Percentiles rank a stretch among this genome's conserved stretches.
phyloP scores from a whole-genome alignment of 2,113 vertebrate species.

The Mobula hypostoma region DNA sequence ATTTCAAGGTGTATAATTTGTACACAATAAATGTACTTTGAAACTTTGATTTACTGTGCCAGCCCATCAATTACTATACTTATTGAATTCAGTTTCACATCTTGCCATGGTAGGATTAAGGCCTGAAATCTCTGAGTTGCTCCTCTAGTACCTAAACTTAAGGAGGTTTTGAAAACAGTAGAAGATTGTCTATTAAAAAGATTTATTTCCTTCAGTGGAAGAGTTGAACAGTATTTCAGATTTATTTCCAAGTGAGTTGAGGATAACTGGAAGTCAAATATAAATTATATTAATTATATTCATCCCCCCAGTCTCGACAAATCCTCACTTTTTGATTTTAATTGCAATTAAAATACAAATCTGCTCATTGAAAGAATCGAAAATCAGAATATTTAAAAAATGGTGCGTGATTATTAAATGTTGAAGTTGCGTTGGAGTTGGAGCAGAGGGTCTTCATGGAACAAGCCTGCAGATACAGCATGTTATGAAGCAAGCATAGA shows the following conservation, averaged over 20 bases:
- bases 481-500: too few relatives aligned
- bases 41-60: neutral
- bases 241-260: neutral
- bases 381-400: too few relatives aligned
- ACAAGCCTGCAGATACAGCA: too few relatives aligned
- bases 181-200: neutral
- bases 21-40: too few relatives aligned
- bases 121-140: neutral
- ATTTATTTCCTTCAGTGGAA: neutral
- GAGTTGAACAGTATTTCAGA: neutral
- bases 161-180: neutral
- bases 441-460: too few relatives aligned
- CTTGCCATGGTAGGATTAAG: neutral
- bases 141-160: neutral
- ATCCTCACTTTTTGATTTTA: neutral
- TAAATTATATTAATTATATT: slow-evolving; percentile 14
- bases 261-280: neutral
- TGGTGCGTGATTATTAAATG: too few relatives aligned
- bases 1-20: too few relatives aligned
- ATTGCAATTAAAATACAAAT: neutral
- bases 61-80: neutral
- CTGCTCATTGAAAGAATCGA: neutral
- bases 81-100: slow-evolving; percentile 8
- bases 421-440: too few relatives aligned
- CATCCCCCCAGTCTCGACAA: neutral